Base-by-base conservation (phyloP, 2,888 invertebrate genomes). In the Apamea anceps region DNA sequence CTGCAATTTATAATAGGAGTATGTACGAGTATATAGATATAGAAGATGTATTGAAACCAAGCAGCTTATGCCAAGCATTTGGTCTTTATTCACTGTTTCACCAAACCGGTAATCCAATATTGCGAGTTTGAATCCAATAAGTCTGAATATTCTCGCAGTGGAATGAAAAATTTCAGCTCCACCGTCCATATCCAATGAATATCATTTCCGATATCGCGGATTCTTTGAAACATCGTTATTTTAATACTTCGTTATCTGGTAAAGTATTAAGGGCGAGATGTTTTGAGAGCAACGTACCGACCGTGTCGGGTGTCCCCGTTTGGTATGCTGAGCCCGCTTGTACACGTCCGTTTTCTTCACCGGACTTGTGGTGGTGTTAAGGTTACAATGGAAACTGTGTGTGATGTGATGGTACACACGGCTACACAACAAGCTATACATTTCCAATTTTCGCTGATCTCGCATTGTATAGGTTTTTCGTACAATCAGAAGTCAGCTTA, bases 121-220 rank as follows among this genome's bases (percentile, higher is more conserved):
- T 18, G 57, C n/a, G 13, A 67, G 60, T 65, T 78, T 54, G 60
- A 65, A 73, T 73, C 63, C 63, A 78, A 65, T 65, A 12, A 37
- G 60, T 72, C 65, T 66, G 54, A 68, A 77, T 72, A 81, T 72
- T 82, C 37, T 72, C 54, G 60, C 68, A 62, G 60, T 45, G 82
- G 32, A 84, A 79, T 81, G 51, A 81, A 84, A 80, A 54, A 71
- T 54, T 28, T 80, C 80, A 80, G 66, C 66, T 37, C 25, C 85
- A 80, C 15, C 51, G 60, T 85, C 51, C 66, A 60, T 42, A 71
- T 67, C 51, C 60, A 84, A 80, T 81, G 66, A 84, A 80, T 81
- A 85, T 80, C 10, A 81, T 85, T 81, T 80, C 10, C 66, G 72
- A 72, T 62, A 62, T 42, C 85, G 54, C 54, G 37, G 54, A 37